Percentiles rank a stretch among this genome's conserved stretches.
These are phyloP conservation scores for Chelon labrosus DNA, from an alignment of 2,797 vertebrate species.

Conservation along the genomic window DNA sequence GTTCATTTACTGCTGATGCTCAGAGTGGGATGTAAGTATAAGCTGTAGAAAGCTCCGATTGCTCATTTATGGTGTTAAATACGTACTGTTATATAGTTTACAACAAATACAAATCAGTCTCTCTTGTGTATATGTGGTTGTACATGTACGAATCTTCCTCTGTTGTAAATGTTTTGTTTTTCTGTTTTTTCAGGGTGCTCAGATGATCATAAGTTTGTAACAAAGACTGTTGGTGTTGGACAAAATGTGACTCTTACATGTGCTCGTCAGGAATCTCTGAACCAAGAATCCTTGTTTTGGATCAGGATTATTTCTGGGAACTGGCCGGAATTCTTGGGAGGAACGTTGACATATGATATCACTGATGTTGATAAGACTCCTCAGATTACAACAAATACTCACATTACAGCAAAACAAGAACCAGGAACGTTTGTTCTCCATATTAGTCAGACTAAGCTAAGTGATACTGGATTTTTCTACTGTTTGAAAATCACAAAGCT, in stretches of 20 bases:
- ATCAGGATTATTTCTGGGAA: too few relatives aligned
- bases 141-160: too few relatives aligned
- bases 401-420: constrained; percentile 17
- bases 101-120: too few relatives aligned
- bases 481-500: not conserved
- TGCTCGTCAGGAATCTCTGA: not conserved
- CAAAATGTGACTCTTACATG: constrained; percentile 33
- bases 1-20: not conserved
- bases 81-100: too few relatives aligned
- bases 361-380: rapidly evolving
- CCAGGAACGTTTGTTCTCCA: constrained; percentile 7
- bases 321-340: constrained; percentile 33
- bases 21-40: constrained; percentile 28
- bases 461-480: constrained; percentile 43
- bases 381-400: not conserved
- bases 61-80: too few relatives aligned
- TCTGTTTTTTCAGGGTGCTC: not conserved
- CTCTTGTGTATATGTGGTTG: rapidly evolving
- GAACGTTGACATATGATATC: not conserved
- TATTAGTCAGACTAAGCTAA: not conserved
- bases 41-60: not conserved
- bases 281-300: not conserved
- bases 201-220: not conserved
- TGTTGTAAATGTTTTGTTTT: too few relatives aligned
- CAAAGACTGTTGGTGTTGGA: constrained; percentile 26